Evolutionary conservation across 1,140 invertebrate species (phyloP).

Genomic region (Globodera ellingtonae): DNA sequence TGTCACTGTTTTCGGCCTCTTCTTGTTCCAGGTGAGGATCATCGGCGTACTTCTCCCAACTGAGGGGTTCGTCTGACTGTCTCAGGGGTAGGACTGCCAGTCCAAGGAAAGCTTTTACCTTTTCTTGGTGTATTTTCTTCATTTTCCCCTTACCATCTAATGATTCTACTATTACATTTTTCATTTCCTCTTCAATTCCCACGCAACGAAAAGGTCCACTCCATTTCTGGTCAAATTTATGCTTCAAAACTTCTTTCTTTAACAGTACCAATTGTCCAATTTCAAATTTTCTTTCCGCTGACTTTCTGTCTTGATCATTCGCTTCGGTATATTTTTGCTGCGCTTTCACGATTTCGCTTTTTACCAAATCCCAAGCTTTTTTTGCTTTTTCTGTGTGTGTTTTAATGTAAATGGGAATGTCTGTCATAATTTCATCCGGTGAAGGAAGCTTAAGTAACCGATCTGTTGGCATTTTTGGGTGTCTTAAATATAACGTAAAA

Average conservation of each 20-base stretch:
- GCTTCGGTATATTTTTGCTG: background rate
- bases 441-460: no score
- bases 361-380: background rate
- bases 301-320: background rate
- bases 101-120: background rate
- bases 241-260: background rate
- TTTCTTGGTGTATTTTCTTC: background rate
- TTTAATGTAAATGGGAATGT: no score
- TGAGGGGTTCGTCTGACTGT: background rate
- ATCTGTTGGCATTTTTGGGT: no score
- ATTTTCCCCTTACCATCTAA: background rate
- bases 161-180: background rate
- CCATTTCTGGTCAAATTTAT: slow-evolving; percentile 1
- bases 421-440: no score
- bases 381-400: background rate
- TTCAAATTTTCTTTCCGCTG: background rate
- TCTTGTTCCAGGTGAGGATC: background rate
- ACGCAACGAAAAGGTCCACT: background rate
- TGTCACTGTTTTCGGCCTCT: background rate
- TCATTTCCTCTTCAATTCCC: background rate
- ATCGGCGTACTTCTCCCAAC: no score
- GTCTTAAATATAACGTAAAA: no score
- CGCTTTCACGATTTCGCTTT: background rate
- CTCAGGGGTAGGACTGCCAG: background rate
- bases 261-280: background rate